Evolutionary conservation across 37 sponge, comb jelly and placozoan genomes (phyloP), one percentile per base, ranked within the genome.

Genomic region (Chondrilla cf. caribensis): DNA sequence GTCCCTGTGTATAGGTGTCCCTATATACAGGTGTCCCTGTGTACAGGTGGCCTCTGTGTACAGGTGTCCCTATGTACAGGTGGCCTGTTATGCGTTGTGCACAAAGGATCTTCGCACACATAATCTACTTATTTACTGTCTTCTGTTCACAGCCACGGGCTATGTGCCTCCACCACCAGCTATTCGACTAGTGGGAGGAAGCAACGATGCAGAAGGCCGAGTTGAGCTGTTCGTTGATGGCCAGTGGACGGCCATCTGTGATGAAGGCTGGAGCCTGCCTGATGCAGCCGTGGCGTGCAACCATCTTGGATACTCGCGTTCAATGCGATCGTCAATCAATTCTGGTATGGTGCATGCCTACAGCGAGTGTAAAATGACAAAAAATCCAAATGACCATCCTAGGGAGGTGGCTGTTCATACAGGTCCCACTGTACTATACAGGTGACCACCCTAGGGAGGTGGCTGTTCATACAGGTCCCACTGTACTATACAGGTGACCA

Each of bases 181-280:
- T 7, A 39, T 82, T 28, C 58, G 82, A 37, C 43, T 82, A 17
- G 70, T 38, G 2, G 82, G 70, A 33, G 70, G 70, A 8, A 1
- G 38, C 0, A 35, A 17, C 15, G 8, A 36, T 2, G 21, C 9
- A n/a, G 84, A 84, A 83, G 84, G 78, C 7, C 59, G 79, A 29
- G 59, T 84, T 29, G 79, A 79, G 25, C 83, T 84, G 29, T 84
- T 38, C 60, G 14, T 54, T 14, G 60, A 44, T 37, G 42, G 43
- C 35, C 44, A 58, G 54, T 84, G 84, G 84, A 55, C 54, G 2
- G 40, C 84, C 2, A 38, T 84, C 3, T 84, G 84, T 78, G 81
- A 58, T 15, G 3, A 24, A 15, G 64, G 60, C 15, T 84, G 84
- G 84, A 38, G 60, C 0, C 31, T 58, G 58, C 24, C 58, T 2